Evolutionary conservation across 2,797 vertebrate species (phyloP).

Genomic region (Bradypodion pumilum): DNA sequence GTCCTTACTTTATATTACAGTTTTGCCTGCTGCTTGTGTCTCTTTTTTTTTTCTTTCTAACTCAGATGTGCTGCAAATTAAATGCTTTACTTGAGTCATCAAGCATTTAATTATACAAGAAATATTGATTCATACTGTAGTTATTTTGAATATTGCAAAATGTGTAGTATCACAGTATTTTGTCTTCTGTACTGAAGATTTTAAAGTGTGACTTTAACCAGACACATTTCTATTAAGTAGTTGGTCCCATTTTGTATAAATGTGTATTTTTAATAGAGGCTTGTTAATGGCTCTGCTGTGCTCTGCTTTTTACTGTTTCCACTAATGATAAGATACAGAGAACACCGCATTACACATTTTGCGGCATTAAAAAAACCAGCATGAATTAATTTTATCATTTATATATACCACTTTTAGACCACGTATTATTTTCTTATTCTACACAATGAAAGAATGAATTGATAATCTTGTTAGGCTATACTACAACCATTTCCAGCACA

Average conservation of each 20-base stretch:
- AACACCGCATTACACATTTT: constrained; percentile 1
- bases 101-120: constrained; percentile 3
- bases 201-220: constrained; percentile 28
- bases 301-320: constrained; percentile 47
- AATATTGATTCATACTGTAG: background rate
- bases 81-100: constrained; percentile 10
- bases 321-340: constrained; percentile 46
- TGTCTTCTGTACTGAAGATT: background rate
- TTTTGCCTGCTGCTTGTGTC: background rate
- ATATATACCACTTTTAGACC: constrained; percentile 50
- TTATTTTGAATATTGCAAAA: constrained; percentile 17
- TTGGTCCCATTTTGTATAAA: constrained; percentile 42
- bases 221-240: constrained; percentile 34
- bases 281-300: constrained; percentile 57
- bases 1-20: background rate
- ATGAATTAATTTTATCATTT: background rate
- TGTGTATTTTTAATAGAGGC: constrained; percentile 50
- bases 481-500: constrained; percentile 39
- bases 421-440: constrained; percentile 36
- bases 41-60: constrained; percentile 15
- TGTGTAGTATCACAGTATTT: constrained; percentile 20
- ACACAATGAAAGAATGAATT: constrained; percentile 49
- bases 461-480: constrained; percentile 53
- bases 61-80: background rate
- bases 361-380: background rate